Evolutionary conservation across 2,113 vertebrate genomes (phyloP), one percentile per base, ranked within the genome.

Genomic region (Chelonoidis abingdonii): DNA sequence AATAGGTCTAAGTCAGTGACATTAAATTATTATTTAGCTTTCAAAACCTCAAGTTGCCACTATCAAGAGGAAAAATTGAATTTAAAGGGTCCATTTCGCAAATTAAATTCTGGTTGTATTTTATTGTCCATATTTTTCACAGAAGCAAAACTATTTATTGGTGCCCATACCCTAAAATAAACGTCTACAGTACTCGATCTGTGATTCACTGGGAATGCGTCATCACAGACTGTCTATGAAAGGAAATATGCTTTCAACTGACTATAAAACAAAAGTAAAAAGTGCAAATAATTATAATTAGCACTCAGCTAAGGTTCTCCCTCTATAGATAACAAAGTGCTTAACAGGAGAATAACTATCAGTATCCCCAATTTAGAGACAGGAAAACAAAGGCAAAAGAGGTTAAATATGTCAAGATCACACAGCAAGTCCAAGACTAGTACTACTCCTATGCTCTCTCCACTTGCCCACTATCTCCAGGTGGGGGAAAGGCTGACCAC

Each of bases 1-100:
- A 93, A 83, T 79, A 90, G 83, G 82, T 86, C 89, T 24, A 95
- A 82, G 17, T 52, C 1, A 5, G 47, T 59, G 80, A 57, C 41
- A 49, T 87, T 76, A 88, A 90, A n/a, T 35, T 49, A 80, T 49
- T 85, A 6, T 75, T 82, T 95, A 94, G 89, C 86, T 93, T 87
- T 49, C 52, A 41, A 84, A 89, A 90, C 31, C 72, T 83, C 65
- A 65, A 53, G 83, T 24, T 93, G 79, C 78, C 84, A 76, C 84
- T 49, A 86, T 38, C 49, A 47, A 14, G 69, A 89, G 72, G 72
- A 95, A 94, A 19, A 95, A 90, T 2, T 78, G 93, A 82, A 65
- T 72, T 87, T 88, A 96, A 94, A 96, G 27, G 79, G 80, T 86
- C 83, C 41, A 86, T 88, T 95, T 90, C 92, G 86, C 93, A 95